These are phyloP conservation scores for Riptortus pedestris DNA, from an alignment of 1,140 invertebrate species.

Conservation along the genomic window DNA sequence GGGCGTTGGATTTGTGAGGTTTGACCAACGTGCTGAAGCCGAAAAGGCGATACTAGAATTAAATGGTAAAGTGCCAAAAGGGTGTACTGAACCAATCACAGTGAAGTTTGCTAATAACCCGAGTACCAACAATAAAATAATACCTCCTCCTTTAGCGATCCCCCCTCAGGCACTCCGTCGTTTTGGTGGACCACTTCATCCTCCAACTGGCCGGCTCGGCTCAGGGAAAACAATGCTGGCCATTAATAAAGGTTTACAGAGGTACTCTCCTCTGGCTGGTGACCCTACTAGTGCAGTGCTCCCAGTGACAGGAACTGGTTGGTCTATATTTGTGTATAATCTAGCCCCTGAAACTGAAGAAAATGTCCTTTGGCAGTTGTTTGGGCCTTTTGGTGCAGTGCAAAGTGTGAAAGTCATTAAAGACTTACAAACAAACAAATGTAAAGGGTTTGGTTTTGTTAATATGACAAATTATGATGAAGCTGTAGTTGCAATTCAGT, in stretches of 20 bases:
- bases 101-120: conserved; percentile 99
- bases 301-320: conserved; percentile 73
- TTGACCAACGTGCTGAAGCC: conserved; percentile 94
- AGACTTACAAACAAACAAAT: conserved; percentile 95
- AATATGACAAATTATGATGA: conserved; percentile 99
- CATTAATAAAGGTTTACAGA: conserved; percentile 76
- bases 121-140: conserved; percentile 74
- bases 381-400: conserved; percentile 97
- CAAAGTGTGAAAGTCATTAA: conserved; percentile 96
- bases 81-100: conserved; percentile 91
- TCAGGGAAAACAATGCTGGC: conserved; percentile 69
- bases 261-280: conserved; percentile 84
- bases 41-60: conserved; percentile 95
- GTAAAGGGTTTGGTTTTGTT: conserved; percentile 99
- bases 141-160: conserved; percentile 62
- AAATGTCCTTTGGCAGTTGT: conserved; percentile 96
- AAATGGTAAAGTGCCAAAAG: conserved; percentile 92
- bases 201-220: conserved; percentile 67
- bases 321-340: conserved; percentile 99
- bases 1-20: conserved; percentile 98
- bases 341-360: conserved; percentile 96
- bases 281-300: conserved; percentile 72
- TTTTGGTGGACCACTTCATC: conserved; percentile 66
- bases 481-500: conserved; percentile 92
- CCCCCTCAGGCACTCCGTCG: conserved; percentile 60